phyloP scores from a whole-genome alignment of 1,140 invertebrate genomes.

The Drosophila quadrilineata region DNA sequence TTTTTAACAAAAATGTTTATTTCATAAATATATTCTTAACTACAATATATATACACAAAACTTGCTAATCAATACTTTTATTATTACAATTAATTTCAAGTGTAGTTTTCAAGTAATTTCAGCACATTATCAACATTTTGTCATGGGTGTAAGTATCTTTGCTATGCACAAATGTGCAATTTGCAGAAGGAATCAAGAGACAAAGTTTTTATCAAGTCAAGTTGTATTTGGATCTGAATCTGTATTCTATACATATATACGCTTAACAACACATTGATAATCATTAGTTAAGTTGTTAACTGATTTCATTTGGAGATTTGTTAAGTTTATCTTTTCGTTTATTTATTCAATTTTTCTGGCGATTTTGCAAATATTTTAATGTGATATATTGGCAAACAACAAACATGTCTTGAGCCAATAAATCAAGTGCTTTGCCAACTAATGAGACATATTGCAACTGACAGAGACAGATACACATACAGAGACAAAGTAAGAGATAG shows the following conservation, averaged over 20 bases:
- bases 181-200: slow-evolving; percentile 58
- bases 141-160: background rate
- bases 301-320: slow-evolving; percentile 75
- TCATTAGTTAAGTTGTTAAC: slow-evolving; percentile 80
- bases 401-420: slow-evolving; percentile 43
- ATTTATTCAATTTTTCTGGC: background rate
- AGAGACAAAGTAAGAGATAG: background rate
- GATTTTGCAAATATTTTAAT: slow-evolving; percentile 69
- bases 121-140: slow-evolving; percentile 24
- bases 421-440: slow-evolving; percentile 66
- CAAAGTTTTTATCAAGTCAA: slow-evolving; percentile 67
- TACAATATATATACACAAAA: too few species aligned
- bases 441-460: slow-evolving; percentile 68
- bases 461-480: too few species aligned
- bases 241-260: too few species aligned
- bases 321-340: slow-evolving; percentile 37
- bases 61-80: too few species aligned
- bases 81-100: background rate
- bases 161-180: slow-evolving; percentile 8
- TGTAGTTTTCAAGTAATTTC: background rate
- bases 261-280: slow-evolving; percentile 69
- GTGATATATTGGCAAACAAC: slow-evolving; percentile 60
- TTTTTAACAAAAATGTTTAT: too few species aligned
- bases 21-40: too few species aligned
- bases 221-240: slow-evolving; percentile 12